phyloP scores from a whole-genome alignment of 2,113 vertebrate species.

The Macquaria ambigua region DNA sequence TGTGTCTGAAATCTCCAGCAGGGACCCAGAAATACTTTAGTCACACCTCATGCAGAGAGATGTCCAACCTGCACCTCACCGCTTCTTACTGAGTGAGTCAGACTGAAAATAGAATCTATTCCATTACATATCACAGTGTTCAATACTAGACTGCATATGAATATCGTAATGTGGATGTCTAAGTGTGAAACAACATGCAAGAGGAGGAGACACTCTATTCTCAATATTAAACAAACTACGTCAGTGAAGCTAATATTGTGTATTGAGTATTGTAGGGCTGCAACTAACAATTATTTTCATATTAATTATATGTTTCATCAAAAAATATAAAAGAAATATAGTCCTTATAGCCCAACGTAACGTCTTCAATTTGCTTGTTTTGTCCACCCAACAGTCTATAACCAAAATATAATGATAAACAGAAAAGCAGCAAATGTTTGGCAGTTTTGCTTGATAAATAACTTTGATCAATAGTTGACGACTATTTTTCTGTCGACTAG shows the following conservation, averaged over 20 bases:
- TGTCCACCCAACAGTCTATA: not conserved
- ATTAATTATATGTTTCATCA: not conserved
- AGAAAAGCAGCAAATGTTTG: not conserved
- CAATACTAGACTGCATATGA: not conserved
- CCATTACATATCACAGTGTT: not conserved
- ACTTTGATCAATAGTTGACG: not conserved
- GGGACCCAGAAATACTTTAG: conserved; percentile 56
- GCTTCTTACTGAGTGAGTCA: not conserved
- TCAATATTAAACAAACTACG: not conserved
- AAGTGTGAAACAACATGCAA: not conserved
- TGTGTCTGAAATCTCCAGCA: conserved; percentile 57
- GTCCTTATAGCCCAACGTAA: not conserved
- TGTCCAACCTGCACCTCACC: conserved; percentile 19
- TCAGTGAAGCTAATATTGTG: not conserved
- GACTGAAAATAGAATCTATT: conserved; percentile 4
- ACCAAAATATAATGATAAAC: not conserved
- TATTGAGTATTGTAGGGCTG: not conserved
- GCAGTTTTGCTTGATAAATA: not conserved
- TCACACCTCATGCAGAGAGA: conserved; percentile 50
- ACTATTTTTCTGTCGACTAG: too few species aligned
- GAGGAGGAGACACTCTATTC: not conserved
- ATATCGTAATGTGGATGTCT: not conserved
- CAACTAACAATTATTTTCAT: not conserved
- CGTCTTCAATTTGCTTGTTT: not conserved
- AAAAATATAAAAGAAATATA: not conserved